phyloP scores from a whole-genome alignment of 1,140 invertebrate genomes.

The Bombus vancouverensis region DNA sequence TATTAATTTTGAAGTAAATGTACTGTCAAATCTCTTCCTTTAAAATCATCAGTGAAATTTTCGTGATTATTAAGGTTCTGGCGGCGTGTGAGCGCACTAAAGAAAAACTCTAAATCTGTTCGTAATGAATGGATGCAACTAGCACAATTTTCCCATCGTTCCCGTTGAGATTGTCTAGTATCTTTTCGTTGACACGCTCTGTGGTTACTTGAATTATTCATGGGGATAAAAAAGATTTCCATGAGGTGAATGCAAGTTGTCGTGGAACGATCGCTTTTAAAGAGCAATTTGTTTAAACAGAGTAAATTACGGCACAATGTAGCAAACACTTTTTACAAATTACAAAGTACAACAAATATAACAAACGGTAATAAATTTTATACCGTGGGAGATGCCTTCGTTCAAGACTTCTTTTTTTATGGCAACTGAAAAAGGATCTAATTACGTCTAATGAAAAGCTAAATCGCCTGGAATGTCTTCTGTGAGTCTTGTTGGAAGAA shows the following conservation, averaged over 20 bases:
- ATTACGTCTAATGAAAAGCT: too few relatives aligned
- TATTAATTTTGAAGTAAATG: too few relatives aligned
- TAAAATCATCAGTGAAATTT: neutral
- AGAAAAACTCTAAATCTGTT: neutral
- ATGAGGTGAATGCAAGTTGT: neutral
- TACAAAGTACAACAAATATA: too few relatives aligned
- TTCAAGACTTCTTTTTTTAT: too few relatives aligned
- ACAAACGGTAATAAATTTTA: too few relatives aligned
- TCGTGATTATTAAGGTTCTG: neutral
- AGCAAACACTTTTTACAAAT: too few relatives aligned
- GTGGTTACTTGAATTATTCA: constrained; percentile 20
- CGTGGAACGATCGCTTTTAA: neutral
- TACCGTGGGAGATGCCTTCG: too few relatives aligned
- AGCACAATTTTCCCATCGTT: constrained; percentile 1
- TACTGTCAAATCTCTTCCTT: neutral
- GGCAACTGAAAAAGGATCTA: too few relatives aligned
- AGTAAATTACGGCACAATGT: neutral
- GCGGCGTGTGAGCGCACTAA: too few relatives aligned
- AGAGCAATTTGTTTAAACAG: neutral
- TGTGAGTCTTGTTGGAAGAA: neutral
- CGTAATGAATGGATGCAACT: neutral
- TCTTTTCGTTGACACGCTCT: constrained; percentile 10
- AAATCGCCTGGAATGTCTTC: neutral
- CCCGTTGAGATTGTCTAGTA: neutral
- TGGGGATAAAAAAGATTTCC: constrained; percentile 3